Conservation (phyloP, 2,797 vertebrate species). For the Falco concolor region DNA sequence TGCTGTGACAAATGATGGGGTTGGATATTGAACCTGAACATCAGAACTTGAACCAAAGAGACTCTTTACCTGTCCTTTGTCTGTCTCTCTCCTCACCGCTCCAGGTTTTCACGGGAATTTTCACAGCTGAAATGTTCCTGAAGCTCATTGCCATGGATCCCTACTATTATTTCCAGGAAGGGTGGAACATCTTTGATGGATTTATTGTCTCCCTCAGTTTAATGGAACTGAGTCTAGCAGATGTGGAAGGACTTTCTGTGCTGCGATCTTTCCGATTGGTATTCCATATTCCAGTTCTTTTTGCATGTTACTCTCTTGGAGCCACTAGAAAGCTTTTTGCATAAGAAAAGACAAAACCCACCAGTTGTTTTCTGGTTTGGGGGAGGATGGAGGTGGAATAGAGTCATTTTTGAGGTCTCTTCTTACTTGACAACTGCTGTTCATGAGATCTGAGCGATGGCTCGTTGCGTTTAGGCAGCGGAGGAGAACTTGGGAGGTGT, state of each 20-base stretch:
- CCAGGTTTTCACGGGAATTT: constrained; percentile 98
- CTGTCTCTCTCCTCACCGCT: neutral
- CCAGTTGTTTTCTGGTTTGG: neutral
- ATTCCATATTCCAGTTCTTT: constrained; percentile 51
- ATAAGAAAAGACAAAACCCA: neutral
- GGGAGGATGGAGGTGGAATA: neutral
- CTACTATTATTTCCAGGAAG: constrained; percentile 98
- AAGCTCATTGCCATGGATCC: constrained; percentile 98
- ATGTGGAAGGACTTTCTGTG: constrained; percentile 96
- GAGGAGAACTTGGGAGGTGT: neutral
- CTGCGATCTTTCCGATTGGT: constrained; percentile 99
- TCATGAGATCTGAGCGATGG: neutral
- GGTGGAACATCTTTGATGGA: constrained; percentile 98
- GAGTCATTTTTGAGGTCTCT: neutral
- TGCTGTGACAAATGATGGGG: neutral
- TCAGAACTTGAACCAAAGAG: rapidly evolving
- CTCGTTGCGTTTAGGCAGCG: rapidly evolving
- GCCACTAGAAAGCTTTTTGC: neutral
- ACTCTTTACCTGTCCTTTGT: neutral
- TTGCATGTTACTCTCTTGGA: neutral
- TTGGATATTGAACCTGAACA: neutral
- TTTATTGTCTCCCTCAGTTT: constrained; percentile 98
- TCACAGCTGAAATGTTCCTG: constrained; percentile 97
- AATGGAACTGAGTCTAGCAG: constrained; percentile 88
- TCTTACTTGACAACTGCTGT: neutral